Evolutionary conservation across 2,113 vertebrate genomes (phyloP).

Genomic region (Chlamydotis undulata): DNA sequence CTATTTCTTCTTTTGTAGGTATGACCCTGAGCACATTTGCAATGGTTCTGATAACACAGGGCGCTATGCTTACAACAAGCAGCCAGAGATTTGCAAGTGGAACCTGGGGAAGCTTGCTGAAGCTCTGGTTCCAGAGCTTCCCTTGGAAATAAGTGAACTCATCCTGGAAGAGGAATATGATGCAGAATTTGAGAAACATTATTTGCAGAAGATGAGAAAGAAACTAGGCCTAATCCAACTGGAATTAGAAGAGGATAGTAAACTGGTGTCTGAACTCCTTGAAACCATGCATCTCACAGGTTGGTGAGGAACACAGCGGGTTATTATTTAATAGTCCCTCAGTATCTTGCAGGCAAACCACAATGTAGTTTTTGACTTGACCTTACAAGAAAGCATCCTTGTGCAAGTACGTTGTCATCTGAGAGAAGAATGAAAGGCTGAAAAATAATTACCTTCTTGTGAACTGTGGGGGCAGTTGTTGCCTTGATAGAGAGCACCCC

Average conservation of each 20-base stretch:
- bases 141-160: slow-evolving; percentile 74
- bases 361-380: not conserved
- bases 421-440: not conserved
- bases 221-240: slow-evolving; percentile 88
- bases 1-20: slow-evolving; percentile 73
- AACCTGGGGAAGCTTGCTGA: slow-evolving; percentile 92
- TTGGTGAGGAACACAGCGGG: slow-evolving; percentile 33
- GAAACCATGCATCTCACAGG: slow-evolving; percentile 93
- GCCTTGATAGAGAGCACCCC: not conserved
- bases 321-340: not conserved
- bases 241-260: slow-evolving; percentile 83
- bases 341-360: not conserved
- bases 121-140: slow-evolving; percentile 89
- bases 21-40: slow-evolving; percentile 93
- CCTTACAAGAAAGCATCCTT: not conserved
- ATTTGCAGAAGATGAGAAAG: slow-evolving; percentile 89
- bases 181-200: slow-evolving; percentile 84
- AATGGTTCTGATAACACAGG: slow-evolving; percentile 91
- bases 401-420: not conserved
- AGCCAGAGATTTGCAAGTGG: slow-evolving; percentile 93
- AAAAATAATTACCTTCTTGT: not conserved
- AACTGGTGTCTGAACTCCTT: slow-evolving; percentile 85
- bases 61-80: slow-evolving; percentile 91
- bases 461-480: not conserved
- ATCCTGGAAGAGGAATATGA: slow-evolving; percentile 85